Conservation (phyloP, 2,113 vertebrate genomes). For the Aegithalos caudatus region DNA sequence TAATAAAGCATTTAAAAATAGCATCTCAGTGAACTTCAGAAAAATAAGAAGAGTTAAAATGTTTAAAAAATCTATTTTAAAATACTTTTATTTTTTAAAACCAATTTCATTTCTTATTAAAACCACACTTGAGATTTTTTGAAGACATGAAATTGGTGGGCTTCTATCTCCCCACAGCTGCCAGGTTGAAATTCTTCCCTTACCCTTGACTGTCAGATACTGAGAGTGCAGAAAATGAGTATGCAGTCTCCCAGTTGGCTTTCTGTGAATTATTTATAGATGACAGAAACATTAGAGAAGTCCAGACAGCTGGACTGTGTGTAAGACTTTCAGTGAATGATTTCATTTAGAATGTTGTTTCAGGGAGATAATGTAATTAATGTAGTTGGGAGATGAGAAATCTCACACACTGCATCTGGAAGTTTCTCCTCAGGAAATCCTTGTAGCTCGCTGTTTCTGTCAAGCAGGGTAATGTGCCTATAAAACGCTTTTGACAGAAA, state of each 20-base stretch:
- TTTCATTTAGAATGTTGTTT: constrained; percentile 59
- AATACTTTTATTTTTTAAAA: not conserved
- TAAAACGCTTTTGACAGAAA: constrained; percentile 29
- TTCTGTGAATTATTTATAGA: constrained; percentile 49
- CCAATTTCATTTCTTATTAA: not conserved
- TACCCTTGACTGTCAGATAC: not conserved
- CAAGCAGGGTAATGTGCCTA: constrained; percentile 25
- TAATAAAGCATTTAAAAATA: not conserved
- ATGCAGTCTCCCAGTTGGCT: not conserved
- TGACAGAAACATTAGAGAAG: constrained; percentile 25
- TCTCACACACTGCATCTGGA: constrained; percentile 17
- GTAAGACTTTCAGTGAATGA: constrained; percentile 20
- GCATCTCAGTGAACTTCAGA: not conserved
- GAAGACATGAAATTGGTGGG: not conserved
- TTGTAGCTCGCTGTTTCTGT: constrained; percentile 21
- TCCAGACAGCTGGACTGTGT: not conserved
- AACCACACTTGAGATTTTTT: not conserved
- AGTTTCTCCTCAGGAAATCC: constrained; percentile 54
- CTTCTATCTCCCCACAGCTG: not conserved
- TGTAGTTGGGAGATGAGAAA: constrained; percentile 17
- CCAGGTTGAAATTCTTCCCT: not conserved
- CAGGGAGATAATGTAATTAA: constrained; percentile 45
- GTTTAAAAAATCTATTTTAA: not conserved
- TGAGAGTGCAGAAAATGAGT: not conserved
- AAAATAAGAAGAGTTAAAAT: not conserved